Evolutionary conservation across 2,888 invertebrate species (phyloP).

Genomic region (Leucozona laternaria): DNA sequence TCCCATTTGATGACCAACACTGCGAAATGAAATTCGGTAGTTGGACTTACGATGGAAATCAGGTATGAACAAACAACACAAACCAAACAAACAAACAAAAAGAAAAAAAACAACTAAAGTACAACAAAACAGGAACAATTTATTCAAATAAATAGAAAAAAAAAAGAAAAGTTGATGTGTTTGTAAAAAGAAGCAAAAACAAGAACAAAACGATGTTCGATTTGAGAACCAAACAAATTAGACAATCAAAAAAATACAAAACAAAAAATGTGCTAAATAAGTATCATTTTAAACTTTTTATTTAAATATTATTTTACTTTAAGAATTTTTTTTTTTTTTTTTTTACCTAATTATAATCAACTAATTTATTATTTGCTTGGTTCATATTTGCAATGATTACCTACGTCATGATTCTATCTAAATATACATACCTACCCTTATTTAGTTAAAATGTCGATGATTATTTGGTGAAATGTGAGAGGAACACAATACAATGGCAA

Average conservation of each 20-base stretch:
- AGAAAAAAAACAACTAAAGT: too few species aligned
- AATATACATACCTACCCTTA: background rate
- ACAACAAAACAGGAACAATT: constrained; percentile 26
- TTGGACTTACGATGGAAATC: constrained; percentile 99
- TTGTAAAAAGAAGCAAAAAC: constrained; percentile 5
- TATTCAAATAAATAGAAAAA: constrained; percentile 34
- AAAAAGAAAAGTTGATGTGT: constrained; percentile 56
- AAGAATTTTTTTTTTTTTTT: background rate
- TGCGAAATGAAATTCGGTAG: constrained; percentile 99
- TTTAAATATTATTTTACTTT: background rate
- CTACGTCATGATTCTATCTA: constrained; percentile 9
- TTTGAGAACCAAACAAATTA: constrained; percentile 5
- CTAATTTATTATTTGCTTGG: constrained; percentile 37
- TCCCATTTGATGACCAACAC: constrained; percentile 99
- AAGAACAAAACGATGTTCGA: constrained; percentile 48
- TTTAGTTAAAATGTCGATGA: constrained; percentile 4
- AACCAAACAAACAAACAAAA: constrained; percentile 61
- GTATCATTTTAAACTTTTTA: constrained; percentile 38
- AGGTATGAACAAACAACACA: constrained; percentile 86
- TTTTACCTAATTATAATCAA: background rate
- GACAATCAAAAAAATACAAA: background rate
- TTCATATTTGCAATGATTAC: constrained; percentile 9
- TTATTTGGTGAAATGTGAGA: background rate
- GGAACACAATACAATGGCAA: constrained; percentile 2
- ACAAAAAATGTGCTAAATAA: constrained; percentile 55